Evolutionary conservation across 2,888 invertebrate species (phyloP), one percentile per base, ranked within the genome.

Genomic region (Dynastes tityus): DNA sequence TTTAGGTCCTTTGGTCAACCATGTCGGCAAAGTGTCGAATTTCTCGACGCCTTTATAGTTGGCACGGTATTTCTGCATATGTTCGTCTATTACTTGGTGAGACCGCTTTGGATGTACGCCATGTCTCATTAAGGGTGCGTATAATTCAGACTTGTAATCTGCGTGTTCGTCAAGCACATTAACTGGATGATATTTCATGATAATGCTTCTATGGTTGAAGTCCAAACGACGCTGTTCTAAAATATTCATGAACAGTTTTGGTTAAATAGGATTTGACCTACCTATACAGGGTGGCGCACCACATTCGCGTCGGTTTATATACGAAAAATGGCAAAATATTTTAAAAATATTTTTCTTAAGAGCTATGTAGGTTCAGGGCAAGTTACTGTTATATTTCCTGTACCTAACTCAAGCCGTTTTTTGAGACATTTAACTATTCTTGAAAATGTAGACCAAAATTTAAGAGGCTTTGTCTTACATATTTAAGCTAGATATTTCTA

Each of bases 81-180:
- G 84, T 61, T 88, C 85, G 55, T 86, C 86, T 37, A 92, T 90
- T 55, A 89, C 86, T 79, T 90, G 91, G 82, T 93, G 93, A 81
- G 91, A 89, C 65, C 91, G 90, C 80, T 91, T 90, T 0, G 94
- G 92, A 90, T 93, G 91, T 82, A 92, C 91, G 0, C 94, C 94
- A 84, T 92, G 90, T 49, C 94, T 87, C 71, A 92, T 90, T 45
- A 92, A 87, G 0, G 94, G 94, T 0, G 92, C 93, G 86, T 92
- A 92, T 37, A 93, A 85, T 80, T 93, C 92, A 0, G 94, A 94
- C 37, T 91, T 89, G 53, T 91, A 92, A 82, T 93, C 91, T 0
- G 87, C 88, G 16, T 92, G 90, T 0, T 91, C 90, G 0, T 89
- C 87, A 27, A 90, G 87, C 0, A 91, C 88, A 80, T 90, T 89